phyloP scores from a whole-genome alignment of 2,888 invertebrate species.

The Tetheella fluctuosa region DNA sequence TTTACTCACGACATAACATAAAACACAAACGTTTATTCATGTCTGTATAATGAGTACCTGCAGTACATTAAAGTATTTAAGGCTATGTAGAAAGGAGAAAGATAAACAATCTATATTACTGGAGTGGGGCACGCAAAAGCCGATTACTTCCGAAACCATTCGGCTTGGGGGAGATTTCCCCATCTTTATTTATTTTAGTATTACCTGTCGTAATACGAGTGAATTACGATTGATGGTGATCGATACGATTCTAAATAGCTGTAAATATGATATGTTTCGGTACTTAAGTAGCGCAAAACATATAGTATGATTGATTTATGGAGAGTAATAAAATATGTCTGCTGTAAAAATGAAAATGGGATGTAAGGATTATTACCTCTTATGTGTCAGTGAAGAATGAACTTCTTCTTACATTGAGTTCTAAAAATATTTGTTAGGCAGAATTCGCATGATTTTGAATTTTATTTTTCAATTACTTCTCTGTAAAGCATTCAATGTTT shows the following conservation, averaged over 20 bases:
- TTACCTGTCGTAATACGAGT: conserved; percentile 5
- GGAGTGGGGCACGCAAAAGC: conserved; percentile 5
- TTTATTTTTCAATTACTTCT: too few species aligned
- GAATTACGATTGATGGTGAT: conserved; percentile 10
- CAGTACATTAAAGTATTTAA: conserved; percentile 2
- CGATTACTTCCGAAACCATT: conserved; percentile 7
- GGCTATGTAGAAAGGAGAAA: background rate
- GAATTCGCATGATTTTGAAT: too few species aligned
- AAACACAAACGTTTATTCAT: background rate
- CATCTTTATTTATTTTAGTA: conserved; percentile 1
- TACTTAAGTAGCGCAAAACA: background rate
- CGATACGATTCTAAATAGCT: conserved; percentile 4
- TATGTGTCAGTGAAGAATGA: too few species aligned
- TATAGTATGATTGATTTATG: background rate
- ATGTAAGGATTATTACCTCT: too few species aligned
- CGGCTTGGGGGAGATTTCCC: background rate
- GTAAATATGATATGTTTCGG: background rate
- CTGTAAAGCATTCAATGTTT: too few species aligned
- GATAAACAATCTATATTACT: conserved; percentile 1
- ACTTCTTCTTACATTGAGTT: too few species aligned
- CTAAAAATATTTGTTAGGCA: too few species aligned
- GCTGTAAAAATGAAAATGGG: background rate
- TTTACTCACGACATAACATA: background rate
- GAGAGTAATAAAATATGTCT: background rate
- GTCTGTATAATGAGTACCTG: background rate